phyloP scores from a whole-genome alignment of 2,797 vertebrate species.

The Enteromius viviparus region DNA sequence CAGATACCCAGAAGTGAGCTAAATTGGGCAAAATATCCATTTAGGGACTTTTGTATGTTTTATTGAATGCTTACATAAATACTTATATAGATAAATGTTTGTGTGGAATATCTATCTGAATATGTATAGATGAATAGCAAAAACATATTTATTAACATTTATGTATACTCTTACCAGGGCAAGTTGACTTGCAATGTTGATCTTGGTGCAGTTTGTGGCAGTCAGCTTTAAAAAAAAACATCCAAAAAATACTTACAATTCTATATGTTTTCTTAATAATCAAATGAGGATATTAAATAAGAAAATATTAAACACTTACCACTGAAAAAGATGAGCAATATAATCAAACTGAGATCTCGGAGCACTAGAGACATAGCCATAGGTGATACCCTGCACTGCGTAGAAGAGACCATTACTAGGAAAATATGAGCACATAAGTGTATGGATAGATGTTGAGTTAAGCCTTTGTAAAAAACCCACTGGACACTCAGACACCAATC shows the following conservation, averaged over 20 bases:
- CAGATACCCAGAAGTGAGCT: background rate
- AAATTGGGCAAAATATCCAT: background rate
- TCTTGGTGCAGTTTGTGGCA: conserved; percentile 43
- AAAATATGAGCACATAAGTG: conserved; percentile 8
- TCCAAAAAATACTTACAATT: background rate
- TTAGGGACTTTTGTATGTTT: background rate
- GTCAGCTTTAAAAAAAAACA: conserved; percentile 45
- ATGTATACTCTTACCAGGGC: conserved; percentile 52
- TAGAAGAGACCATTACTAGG: conserved; percentile 29
- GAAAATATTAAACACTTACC: conserved; percentile 40
- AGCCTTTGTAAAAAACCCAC: conserved; percentile 25
- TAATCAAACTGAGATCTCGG: conserved; percentile 8
- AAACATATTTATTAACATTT: background rate
- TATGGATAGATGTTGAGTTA: conserved; percentile 9
- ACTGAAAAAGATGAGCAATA: conserved; percentile 29
- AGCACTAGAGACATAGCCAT: conserved; percentile 35
- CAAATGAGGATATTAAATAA: background rate
- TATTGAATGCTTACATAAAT: background rate
- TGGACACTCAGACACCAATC: conserved; percentile 38
- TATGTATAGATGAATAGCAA: background rate
- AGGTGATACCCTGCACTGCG: conserved; percentile 7
- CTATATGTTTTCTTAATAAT: background rate
- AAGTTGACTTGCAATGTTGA: conserved; percentile 54
- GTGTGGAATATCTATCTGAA: background rate
- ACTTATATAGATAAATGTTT: background rate